A percentile compares a stretch with the other conserved stretches of the same genome.
phyloP scores from a whole-genome alignment of 1,140 invertebrate genomes.

The Drosophila teissieri region DNA sequence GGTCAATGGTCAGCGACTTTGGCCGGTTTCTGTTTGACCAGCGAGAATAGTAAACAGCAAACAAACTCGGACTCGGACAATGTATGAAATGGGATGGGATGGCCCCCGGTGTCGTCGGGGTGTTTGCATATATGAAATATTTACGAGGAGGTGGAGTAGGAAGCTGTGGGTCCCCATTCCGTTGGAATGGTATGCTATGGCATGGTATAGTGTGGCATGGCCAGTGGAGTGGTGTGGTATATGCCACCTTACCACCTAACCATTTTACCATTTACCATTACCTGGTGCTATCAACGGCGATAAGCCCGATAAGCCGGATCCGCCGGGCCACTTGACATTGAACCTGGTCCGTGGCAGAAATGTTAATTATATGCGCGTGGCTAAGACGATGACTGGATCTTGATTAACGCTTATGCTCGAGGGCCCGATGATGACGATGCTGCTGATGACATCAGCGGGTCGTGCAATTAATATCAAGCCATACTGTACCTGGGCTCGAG shows the following conservation, averaged over 20 bases:
- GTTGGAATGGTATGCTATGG: slow-evolving; percentile 19
- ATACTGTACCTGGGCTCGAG: slow-evolving; percentile 33
- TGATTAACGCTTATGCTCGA: slow-evolving; percentile 61
- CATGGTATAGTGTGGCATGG: too few species aligned
- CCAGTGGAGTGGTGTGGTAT: slow-evolving; percentile 3
- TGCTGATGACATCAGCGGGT: slow-evolving; percentile 70
- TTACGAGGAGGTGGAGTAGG: slow-evolving; percentile 38
- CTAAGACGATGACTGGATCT: slow-evolving; percentile 68
- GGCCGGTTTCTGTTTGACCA: slow-evolving; percentile 61
- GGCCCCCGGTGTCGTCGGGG: slow-evolving; percentile 8
- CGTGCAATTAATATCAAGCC: slow-evolving; percentile 75
- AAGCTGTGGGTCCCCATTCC: slow-evolving; percentile 12
- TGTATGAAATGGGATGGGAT: slow-evolving; percentile 30
- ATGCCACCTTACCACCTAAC: not conserved
- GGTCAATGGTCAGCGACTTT: slow-evolving; percentile 78
- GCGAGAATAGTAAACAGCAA: slow-evolving; percentile 63
- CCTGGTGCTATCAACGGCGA: slow-evolving; percentile 53
- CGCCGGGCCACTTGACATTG: slow-evolving; percentile 71
- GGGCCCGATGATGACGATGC: slow-evolving; percentile 34
- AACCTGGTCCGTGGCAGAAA: slow-evolving; percentile 64
- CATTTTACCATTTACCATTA: too few species aligned
- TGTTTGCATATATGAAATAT: slow-evolving; percentile 80
- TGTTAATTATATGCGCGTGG: slow-evolving; percentile 80
- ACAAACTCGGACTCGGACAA: slow-evolving; percentile 8
- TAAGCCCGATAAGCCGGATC: slow-evolving; percentile 56